Evolutionary conservation across 1,140 invertebrate species (phyloP).

Genomic region (Cataglyphis hispanica): DNA sequence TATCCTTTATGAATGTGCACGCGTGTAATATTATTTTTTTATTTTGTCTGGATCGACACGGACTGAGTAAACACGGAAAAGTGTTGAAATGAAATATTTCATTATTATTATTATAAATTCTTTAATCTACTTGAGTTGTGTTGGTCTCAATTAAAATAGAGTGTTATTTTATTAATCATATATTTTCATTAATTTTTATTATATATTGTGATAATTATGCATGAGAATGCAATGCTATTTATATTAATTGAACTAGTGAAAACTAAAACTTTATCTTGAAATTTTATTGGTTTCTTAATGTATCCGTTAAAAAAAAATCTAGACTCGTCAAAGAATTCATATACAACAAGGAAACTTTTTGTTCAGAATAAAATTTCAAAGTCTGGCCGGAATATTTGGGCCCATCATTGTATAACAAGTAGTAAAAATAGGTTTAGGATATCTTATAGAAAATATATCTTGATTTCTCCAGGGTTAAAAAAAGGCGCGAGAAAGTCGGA

Average conservation of each 20-base stretch:
- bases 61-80: background rate
- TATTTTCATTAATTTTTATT: background rate
- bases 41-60: background rate
- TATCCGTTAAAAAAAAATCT: background rate
- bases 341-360: conserved; percentile 14
- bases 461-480: conserved; percentile 60
- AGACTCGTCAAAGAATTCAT: background rate
- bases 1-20: background rate
- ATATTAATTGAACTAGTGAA: background rate
- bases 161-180: background rate
- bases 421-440: background rate
- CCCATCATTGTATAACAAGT: too few relatives aligned
- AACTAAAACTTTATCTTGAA: too few relatives aligned
- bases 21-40: background rate
- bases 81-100: background rate
- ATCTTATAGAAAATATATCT: background rate
- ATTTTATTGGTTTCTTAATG: background rate
- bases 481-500: conserved; percentile 80
- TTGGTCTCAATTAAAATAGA: background rate
- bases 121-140: background rate
- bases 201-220: background rate
- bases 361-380: too few relatives aligned
- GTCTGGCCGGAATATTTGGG: too few relatives aligned
- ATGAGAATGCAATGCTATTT: background rate
- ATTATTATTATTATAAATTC: background rate